phyloP scores from a whole-genome alignment of 2,113 vertebrate genomes.

The Coryphaenoides rupestris region DNA sequence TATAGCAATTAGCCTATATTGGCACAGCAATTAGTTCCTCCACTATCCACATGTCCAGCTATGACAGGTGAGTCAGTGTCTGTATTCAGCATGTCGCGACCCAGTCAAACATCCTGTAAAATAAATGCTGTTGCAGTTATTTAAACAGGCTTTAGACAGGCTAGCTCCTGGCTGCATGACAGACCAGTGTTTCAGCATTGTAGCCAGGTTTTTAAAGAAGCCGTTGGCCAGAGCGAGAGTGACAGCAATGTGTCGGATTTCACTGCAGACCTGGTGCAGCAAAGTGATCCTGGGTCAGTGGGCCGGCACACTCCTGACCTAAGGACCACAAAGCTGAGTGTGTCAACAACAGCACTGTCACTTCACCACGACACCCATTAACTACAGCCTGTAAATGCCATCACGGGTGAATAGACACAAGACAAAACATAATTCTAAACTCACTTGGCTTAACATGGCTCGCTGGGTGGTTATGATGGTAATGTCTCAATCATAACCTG shows the following conservation, averaged over 20 bases:
- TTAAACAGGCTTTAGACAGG: neutral
- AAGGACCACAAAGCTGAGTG: conserved; percentile 14
- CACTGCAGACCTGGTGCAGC: conserved; percentile 13
- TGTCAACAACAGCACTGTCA: conserved; percentile 13
- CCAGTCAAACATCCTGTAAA: conserved; percentile 19
- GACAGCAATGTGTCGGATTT: conserved; percentile 16
- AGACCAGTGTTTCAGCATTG: conserved; percentile 34
- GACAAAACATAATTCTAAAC: conserved; percentile 1
- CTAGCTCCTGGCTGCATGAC: conserved; percentile 11
- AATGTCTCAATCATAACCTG: no score
- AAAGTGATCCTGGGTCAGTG: conserved; percentile 18
- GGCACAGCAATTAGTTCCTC: neutral
- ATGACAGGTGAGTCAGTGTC: neutral
- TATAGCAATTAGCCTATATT: neutral
- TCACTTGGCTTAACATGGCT: neutral
- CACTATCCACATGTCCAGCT: conserved; percentile 8
- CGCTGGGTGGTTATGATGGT: no score
- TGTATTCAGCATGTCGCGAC: conserved; percentile 7
- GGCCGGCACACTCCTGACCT: conserved; percentile 14
- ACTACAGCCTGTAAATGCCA: neutral
- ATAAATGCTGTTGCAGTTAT: conserved; percentile 4
- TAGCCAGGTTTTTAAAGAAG: neutral
- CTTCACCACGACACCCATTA: neutral
- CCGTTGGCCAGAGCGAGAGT: conserved; percentile 15
- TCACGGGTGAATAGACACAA: neutral